Base-by-base conservation (phyloP, 2,888 invertebrate genomes). In the Plebejus anna region DNA sequence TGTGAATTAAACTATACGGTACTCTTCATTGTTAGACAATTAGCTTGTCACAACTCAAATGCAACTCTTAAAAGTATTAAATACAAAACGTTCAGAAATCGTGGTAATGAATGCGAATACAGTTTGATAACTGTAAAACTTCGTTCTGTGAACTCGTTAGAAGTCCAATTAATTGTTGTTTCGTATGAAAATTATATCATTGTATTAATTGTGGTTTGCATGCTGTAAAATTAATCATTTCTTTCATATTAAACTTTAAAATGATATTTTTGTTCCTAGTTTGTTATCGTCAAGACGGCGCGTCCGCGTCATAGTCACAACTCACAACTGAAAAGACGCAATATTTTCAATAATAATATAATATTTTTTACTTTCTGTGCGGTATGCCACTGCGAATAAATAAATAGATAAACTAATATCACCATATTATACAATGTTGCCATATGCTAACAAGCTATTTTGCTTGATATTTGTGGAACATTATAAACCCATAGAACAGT, bases 141-240 rank as follows among this genome's bases (percentile, higher is more conserved):
- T 36, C 5, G 66, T 66, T 61, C 66, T 66, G 66, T 66, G 32
- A 66, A 66, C 66, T 66, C 66, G 32, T 66, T 66, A 66, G 66
- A 32, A 66, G 32, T 32, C 66, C 32, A 66, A 66, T 66, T 66
- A 66, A 32, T 66, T 66, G 66, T 66, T 66, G 66, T 66, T 66
- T 66, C 66, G 5, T 66, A 32, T 16, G 66, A 66, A 66, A 66
- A 66, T 66, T 66, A 66, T 66, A 32, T 66, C 32, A 66, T 32
- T 22, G 32, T 66, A 36, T 36, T 32, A 16, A 66, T 66, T 32
- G 66, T 13, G 66, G 32, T 66, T 32, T 66, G n/a, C 3, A 32
- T 66, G 11, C 28, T 55, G 55, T 51, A 28, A 28, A 59, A 28
- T 22, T 66, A 66, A 32, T 66, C 13, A 66, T 5, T 32, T 13